These are phyloP conservation scores for Mellivora capensis DNA, from an alignment of 2,113 vertebrate species.

Conservation along the genomic window DNA sequence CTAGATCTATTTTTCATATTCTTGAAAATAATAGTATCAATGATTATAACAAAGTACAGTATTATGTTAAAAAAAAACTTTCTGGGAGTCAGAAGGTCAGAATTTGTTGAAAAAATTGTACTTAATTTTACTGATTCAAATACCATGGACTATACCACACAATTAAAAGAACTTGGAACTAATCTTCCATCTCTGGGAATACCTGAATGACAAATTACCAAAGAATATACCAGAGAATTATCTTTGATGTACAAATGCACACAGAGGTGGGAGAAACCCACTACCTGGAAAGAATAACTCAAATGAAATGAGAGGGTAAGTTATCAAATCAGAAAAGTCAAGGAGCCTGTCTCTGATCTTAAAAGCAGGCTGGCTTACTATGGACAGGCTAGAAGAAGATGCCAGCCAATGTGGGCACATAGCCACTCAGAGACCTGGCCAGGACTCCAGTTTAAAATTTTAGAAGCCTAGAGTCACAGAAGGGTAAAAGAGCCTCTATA, in stretches of 20 bases:
- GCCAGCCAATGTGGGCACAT: not conserved
- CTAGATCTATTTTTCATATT: not conserved
- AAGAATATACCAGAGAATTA: not conserved
- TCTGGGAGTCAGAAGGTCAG: not conserved
- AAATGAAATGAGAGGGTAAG: not conserved
- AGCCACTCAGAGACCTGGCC: not conserved
- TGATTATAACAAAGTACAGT: not conserved
- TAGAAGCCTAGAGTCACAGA: not conserved
- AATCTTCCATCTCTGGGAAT: not conserved
- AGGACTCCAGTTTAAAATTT: not conserved
- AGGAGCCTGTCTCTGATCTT: not conserved
- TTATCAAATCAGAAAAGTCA: not conserved
- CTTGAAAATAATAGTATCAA: not conserved
- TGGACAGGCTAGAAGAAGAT: not conserved
- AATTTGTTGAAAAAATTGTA: not conserved
- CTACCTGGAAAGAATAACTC: not conserved
- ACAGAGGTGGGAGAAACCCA: not conserved
- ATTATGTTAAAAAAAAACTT: not conserved
- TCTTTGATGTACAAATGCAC: not conserved
- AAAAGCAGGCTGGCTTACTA: not conserved
- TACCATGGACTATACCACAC: not conserved
- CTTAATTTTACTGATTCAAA: not conserved
- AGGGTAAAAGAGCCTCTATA: not conserved
- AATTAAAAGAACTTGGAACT: not conserved
- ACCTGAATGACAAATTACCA: not conserved